These are phyloP conservation scores for Emydoidea blandingii DNA, from an alignment of 2,797 vertebrate species.

Conservation along the genomic window DNA sequence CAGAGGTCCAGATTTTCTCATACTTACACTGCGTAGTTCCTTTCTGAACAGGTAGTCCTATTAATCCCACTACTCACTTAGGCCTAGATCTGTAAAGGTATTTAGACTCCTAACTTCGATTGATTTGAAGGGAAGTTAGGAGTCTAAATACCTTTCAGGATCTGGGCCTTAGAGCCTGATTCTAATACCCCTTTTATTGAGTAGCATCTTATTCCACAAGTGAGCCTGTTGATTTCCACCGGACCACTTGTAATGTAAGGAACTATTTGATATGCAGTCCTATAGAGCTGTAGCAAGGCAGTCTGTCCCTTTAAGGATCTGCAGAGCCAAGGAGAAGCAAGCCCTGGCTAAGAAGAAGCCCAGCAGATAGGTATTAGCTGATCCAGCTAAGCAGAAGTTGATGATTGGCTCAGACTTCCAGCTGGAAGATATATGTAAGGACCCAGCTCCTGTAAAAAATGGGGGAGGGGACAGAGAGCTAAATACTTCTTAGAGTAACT, in stretches of 20 bases:
- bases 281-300: neutral
- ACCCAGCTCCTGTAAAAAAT: no score
- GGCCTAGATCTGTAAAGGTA: neutral
- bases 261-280: neutral
- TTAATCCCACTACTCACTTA: neutral
- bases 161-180: neutral
- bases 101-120: neutral
- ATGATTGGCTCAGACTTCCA: neutral
- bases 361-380: neutral
- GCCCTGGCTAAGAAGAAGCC: neutral
- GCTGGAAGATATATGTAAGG: neutral
- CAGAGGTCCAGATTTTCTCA: neutral
- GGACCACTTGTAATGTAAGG: neutral
- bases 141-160: neutral
- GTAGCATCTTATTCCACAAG: neutral
- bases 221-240: neutral
- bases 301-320: neutral
- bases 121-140: neutral
- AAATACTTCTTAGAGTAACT: neutral
- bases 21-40: accelerated
- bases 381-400: neutral
- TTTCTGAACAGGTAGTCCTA: neutral
- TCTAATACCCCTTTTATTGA: neutral
- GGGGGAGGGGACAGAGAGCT: neutral
- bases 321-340: neutral